Base-by-base conservation (phyloP, 2,113 vertebrate species). In the Ia io region DNA sequence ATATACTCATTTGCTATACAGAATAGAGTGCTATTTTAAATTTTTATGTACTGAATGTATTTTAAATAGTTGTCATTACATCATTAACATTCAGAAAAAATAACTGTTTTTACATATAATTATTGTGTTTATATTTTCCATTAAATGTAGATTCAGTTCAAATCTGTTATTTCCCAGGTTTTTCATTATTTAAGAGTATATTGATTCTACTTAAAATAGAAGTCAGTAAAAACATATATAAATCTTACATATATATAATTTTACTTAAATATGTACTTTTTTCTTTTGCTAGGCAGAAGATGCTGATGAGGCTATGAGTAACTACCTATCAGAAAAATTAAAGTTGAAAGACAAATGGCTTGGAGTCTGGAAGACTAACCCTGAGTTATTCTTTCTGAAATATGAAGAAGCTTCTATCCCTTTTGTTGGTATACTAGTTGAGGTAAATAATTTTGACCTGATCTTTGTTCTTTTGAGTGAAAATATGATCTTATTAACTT, bases 331-430 rank as follows among this genome's bases (percentile, higher is more conserved):
- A 37, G 97, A 97, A 89, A 97, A 98, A 78, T n/a, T 96, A 69
- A 97, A 95, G 71, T 37, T 69, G 42, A 98, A 97, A 86, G 98
- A 97, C 69, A 98, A 91, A 65, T 98, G 98, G 97, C 90, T 98
- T 82, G 98, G 98, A 63, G 91, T 98, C 71, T 98, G 98, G 92
- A 95, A 97, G 86, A 96, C 97, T 17, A 98, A 97, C 85, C 97
- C 98, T 42, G 97, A 98, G 30, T 16, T 71, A 35, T 98, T 98
- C 73, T 96, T 98, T 32, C 42, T 69, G 74, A 96, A 82, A 88
- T 97, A 97, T 51, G 97, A 98, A 97, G 97, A 98, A 90, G 76
- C 91, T n/a, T 96, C 97, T 69, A 95, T 98, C 49, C 96, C 97
- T 89, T 98, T 97, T 96, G 96, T 98, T 95, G 98, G 98, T 76